Base-by-base conservation (phyloP, 2,888 invertebrate species). In the Lamproptera curius region DNA sequence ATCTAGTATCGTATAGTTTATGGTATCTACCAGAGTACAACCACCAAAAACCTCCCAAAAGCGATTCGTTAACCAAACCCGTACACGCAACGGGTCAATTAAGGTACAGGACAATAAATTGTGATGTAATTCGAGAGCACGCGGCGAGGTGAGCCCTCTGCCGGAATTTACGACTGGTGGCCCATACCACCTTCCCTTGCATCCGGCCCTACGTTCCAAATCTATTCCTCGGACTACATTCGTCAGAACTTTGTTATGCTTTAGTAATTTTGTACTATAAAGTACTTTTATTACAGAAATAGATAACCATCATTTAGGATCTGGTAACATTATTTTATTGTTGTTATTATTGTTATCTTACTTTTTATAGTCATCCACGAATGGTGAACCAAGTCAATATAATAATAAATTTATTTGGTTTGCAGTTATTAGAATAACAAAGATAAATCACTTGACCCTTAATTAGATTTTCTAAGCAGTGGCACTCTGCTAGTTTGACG, bases 101-200 rank as follows among this genome's bases (percentile, higher is more conserved):
- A 76, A 70, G 63, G 60, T 59, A 59, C 53, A 54, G 63, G 59
- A 49, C 54, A 51, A 54, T 56, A 52, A 47, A 57, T 58, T 53
- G 72, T 66, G 65, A 72, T 65, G 66, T 66, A 67, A 71, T 68
- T 57, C 64, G 79, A 75, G 76, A 66, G 76, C 82, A 80, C 67
- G 83, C 82, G 75, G 82, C 50, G 76, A 59, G 44, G 51, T 43
- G 51, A 50, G 57, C 34, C 53, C 54, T 47, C 50, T 57, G 60
- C 47, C 56, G 61, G 61, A 62, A 76, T 76, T 77, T 77, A 77
- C 61, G 55, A 61, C 57, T 57, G 51, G 16, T 11, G 39, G 23
- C 26, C 13, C 13, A 4, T 48, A 26, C 16, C 48, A 35, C 14
- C 13, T 42, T 37, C 41, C 28, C 35, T 6, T 28, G 17, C 13